Base-by-base conservation (phyloP, 1,140 invertebrate species). In the Neelides sp. region DNA sequence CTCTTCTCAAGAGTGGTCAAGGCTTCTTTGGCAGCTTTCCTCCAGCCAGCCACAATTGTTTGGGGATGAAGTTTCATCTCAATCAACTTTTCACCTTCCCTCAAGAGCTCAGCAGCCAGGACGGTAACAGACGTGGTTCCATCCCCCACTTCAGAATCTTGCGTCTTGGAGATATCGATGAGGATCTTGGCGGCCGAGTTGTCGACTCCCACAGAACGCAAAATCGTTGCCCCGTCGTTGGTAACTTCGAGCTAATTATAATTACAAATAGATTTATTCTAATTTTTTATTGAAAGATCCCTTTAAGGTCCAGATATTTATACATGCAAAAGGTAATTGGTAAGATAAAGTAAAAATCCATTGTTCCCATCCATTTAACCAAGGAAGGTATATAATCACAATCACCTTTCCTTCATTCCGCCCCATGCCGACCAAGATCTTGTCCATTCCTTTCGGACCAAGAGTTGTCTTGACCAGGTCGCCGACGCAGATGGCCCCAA, bases 371-470 rank as follows among this genome's bases (percentile, higher is more conserved):
- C 30, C 30, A 34, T 34, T 10, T 10, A 34, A 34, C 30, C n/a
- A n/a, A n/a, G n/a, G n/a, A n/a, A n/a, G n/a, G n/a, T 12, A 40
- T 10, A 19, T 19, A 12, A 41, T 24, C 36, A 4, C 27, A 44
- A 41, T 43, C 52, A 63, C 62, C 53, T 62, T 69, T 34, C 91
- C 86, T 62, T 81, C 75, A 66, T 80, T 82, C 58, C 85, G 75
- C 15, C 87, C 82, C 61, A 77, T 74, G 35, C 85, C 78, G n/a
- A 94, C 80, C 8, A 99, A 71, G 63, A 99, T 97, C 75, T 99
- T 99, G 68, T 99, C 95, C 96, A 99, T 98, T 65, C 96, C 95
- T 73, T 98, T 98, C 13, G 96, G 96, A 15, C 96, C 96, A 12
- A 99, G 73, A 10, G 96, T 99, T 51, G 87, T 93, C 68, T 98